A percentile compares a stretch with the other conserved stretches of the same genome.
Conservation (phyloP, 2,888 invertebrate species). For the Agonum fuliginosum region DNA sequence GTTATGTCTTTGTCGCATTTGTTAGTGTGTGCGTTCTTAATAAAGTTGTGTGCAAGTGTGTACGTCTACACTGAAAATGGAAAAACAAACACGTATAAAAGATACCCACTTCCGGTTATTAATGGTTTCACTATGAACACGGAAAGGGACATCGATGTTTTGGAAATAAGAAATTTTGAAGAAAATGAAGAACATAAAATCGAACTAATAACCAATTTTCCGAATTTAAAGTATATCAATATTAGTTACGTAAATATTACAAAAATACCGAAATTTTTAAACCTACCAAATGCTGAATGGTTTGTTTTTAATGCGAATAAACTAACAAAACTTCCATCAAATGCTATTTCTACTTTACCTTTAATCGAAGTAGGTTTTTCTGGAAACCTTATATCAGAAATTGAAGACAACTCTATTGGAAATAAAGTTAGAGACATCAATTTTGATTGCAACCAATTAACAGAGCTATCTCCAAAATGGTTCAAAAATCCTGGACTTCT, state of each 20-base stretch:
- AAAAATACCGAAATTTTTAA: conserved; percentile 36
- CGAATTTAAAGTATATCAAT: conserved; percentile 18
- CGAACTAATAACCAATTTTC: conserved; percentile 22
- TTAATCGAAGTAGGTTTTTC: background rate
- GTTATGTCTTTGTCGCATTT: conserved; percentile 7
- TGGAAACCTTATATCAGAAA: conserved; percentile 10
- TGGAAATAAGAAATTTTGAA: conserved; percentile 11
- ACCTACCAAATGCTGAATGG: conserved; percentile 8
- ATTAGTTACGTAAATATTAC: conserved; percentile 1
- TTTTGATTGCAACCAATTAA: conserved; percentile 25
- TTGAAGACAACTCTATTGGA: conserved; percentile 35
- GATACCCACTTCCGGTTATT: background rate
- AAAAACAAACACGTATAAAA: background rate
- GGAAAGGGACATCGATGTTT: background rate
- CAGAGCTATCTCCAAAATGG: conserved; percentile 5
- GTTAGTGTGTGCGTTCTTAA: background rate
- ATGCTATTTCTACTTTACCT: background rate
- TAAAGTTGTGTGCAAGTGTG: background rate
- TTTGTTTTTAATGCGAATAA: background rate
- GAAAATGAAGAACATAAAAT: background rate
- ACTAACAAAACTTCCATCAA: conserved; percentile 3
- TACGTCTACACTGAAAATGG: conserved; percentile 19
- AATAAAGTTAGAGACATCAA: conserved; percentile 10
- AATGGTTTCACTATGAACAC: background rate
- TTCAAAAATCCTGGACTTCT: conserved; percentile 33